Evolutionary conservation across 2,113 vertebrate genomes (phyloP), one percentile per base, ranked within the genome.

Genomic region (Anarrhichthys ocellatus): DNA sequence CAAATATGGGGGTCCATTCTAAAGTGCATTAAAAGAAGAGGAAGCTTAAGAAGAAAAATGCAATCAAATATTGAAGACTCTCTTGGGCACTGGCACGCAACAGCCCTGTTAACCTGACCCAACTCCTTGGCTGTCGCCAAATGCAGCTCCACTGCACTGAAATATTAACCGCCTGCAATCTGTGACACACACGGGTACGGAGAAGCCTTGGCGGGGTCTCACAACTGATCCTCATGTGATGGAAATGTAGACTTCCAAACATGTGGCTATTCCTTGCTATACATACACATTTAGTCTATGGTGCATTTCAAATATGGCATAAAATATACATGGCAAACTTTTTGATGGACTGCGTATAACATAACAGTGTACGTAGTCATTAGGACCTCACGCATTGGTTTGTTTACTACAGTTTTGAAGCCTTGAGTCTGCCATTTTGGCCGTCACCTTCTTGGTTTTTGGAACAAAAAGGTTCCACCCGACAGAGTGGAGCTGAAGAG

Each of bases 11-110:
- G 27, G 70, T 58, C 77, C 34, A 52, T 85, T 84, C 63, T 76
- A 65, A 77, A 84, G 73, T 86, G 71, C 73, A 90, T 83, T 80
- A 77, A 90, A 89, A 85, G 50, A 91, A 64, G 77, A 90, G 84
- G 90, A 87, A 70, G 74, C 50, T 48, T 14, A 70, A 76, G 70
- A 87, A 85, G 73, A 91, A 87, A 90, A 84, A 76, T 20, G 22
- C 22, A 67, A 84, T 94, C 20, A 94, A 94, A 94, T 93, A 94
- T 94, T 94, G 72, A 94, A 88, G 73, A 85, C 81, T 90, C 90
- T 89, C 84, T 34, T 54, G 86, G 87, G 91, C 73, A 40, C 64
- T 85, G 87, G 92, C 94, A 94, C 75, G 83, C 89, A 92, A 87
- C 69, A 66, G 79, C 90, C 75, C 84, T 71, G 83, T 85, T 88